Conservation (phyloP, 2,797 vertebrate genomes). For the Protosalanx chinensis region DNA sequence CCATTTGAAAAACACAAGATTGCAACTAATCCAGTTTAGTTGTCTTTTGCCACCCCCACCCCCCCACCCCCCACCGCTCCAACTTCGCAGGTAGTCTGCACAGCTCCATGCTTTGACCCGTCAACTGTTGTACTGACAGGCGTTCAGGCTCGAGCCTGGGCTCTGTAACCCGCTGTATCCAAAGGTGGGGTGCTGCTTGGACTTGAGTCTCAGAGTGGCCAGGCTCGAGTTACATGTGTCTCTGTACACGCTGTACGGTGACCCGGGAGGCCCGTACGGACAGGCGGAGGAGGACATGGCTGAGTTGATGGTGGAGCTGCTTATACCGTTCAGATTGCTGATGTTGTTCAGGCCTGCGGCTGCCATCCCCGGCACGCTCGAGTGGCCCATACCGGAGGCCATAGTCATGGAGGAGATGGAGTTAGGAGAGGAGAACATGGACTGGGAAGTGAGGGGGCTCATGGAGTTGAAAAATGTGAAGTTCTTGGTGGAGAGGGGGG, state of each 20-base stretch:
- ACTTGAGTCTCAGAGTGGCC: constrained; percentile 95
- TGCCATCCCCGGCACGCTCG: constrained; percentile 88
- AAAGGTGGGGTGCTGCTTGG: constrained; percentile 95
- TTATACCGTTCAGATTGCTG: constrained; percentile 91
- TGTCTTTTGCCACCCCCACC: constrained; percentile 27
- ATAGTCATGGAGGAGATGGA: constrained; percentile 98
- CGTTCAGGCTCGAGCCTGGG: constrained; percentile 89
- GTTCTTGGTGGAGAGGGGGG: constrained; percentile 92
- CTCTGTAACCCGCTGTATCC: constrained; percentile 94
- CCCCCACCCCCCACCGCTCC: neutral
- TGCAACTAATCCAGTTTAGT: constrained; percentile 87
- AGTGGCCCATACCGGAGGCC: constrained; percentile 92
- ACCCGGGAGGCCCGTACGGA: constrained; percentile 90
- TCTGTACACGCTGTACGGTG: constrained; percentile 95
- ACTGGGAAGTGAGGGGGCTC: constrained; percentile 94
- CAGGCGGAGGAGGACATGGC: constrained; percentile 93
- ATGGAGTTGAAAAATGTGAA: constrained; percentile 99
- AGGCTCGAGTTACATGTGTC: constrained; percentile 98
- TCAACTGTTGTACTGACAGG: constrained; percentile 99
- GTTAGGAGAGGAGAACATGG: constrained; percentile 95
- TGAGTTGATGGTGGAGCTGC: constrained; percentile 88
- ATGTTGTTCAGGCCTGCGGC: constrained; percentile 92
- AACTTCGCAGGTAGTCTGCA: constrained; percentile 46
- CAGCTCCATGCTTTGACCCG: constrained; percentile 48
- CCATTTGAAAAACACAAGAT: constrained; percentile 77